phyloP scores from a whole-genome alignment of 2,113 vertebrate genomes.

The Enhydra lutris region DNA sequence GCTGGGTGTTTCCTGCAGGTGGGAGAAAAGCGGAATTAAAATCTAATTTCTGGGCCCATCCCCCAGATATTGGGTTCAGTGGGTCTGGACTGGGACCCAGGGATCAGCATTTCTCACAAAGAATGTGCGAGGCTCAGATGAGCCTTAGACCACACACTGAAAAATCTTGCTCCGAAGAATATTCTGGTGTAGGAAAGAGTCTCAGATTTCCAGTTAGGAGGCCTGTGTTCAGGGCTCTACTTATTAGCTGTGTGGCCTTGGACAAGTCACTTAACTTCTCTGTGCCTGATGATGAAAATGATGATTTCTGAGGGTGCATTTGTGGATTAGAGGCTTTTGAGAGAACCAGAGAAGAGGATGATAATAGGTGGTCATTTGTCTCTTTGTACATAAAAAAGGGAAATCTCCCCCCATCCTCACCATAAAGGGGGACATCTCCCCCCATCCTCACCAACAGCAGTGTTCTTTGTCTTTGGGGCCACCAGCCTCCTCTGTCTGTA shows the following conservation, averaged over 20 bases:
- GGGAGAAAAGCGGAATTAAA: background rate
- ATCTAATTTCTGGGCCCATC: background rate
- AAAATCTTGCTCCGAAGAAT: background rate
- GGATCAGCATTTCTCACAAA: background rate
- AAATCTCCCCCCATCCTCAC: fast-evolving
- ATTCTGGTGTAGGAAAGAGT: background rate
- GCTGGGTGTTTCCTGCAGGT: background rate
- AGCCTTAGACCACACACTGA: background rate
- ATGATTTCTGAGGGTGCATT: background rate
- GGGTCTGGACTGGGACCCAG: background rate
- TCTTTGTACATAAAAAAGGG: background rate
- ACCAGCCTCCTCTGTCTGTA: background rate
- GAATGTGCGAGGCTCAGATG: background rate
- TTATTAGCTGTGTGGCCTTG: background rate
- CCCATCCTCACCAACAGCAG: fast-evolving
- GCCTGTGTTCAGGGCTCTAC: background rate
- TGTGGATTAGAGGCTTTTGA: background rate
- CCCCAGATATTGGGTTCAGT: background rate
- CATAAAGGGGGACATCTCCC: too few relatives aligned
- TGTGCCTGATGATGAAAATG: background rate
- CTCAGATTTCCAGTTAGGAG: background rate
- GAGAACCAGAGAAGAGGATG: background rate
- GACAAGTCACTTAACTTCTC: background rate
- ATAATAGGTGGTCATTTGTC: background rate
- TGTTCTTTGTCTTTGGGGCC: background rate